Conservation (phyloP, 1,140 invertebrate genomes). For the Oscheius sp. region DNA sequence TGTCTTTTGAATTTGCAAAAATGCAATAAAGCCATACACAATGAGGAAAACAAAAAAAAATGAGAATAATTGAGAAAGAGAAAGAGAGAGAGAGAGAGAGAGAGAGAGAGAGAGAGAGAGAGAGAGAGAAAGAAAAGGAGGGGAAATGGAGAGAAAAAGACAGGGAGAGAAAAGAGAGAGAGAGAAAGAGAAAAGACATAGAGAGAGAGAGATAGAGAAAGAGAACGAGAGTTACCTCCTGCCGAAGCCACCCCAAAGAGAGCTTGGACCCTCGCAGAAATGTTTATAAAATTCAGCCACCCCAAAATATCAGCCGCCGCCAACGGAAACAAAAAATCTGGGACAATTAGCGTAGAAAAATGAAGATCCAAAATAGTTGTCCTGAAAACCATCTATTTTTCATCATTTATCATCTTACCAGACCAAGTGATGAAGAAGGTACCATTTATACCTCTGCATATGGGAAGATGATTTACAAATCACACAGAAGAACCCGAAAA, state of each 20-base stretch:
- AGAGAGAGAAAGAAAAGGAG: no score
- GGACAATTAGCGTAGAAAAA: not conserved
- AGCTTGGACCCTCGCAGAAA: not conserved
- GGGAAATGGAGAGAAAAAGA: no score
- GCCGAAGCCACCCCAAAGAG: not conserved
- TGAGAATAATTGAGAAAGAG: no score
- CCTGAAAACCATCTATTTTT: not conserved
- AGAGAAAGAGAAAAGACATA: no score
- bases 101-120: no score
- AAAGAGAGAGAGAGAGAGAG: no score
- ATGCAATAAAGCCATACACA: no score
- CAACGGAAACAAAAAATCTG: not conserved
- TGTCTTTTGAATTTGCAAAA: no score
- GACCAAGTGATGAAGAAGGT: not conserved
- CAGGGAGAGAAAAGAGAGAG: no score
- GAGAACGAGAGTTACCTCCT: no score
- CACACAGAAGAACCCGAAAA: not conserved
- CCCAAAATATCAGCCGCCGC: not conserved
- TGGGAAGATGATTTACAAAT: not conserved
- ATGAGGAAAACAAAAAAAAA: no score
- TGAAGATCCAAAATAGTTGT: not conserved
- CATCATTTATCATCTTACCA: not conserved
- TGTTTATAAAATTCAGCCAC: not conserved
- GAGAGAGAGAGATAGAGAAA: no score
- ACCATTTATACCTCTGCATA: slow-evolving; percentile 1